Evolutionary conservation across 2,113 vertebrate species (phyloP).

Genomic region (Corythornis madagascariensis): DNA sequence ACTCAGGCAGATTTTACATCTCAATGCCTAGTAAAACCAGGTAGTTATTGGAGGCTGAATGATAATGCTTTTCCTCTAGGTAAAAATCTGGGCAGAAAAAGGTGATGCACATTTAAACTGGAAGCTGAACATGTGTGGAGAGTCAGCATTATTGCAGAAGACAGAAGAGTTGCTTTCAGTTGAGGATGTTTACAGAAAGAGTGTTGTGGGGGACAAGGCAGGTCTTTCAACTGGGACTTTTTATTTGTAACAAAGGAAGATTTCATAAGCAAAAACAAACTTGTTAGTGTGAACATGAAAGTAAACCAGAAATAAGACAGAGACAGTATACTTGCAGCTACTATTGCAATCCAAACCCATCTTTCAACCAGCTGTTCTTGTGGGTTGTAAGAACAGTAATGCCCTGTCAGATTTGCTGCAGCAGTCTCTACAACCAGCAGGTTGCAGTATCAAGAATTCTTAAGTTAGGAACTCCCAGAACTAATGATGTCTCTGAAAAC

Average conservation of each 20-base stretch:
- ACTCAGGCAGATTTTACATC: not conserved
- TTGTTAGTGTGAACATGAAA: not conserved
- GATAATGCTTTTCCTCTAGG: not conserved
- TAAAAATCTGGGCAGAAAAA: not conserved
- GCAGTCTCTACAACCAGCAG: not conserved
- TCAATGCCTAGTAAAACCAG: not conserved
- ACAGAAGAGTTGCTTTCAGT: not conserved
- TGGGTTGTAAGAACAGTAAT: not conserved
- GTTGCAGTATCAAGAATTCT: not conserved
- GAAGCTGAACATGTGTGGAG: not conserved
- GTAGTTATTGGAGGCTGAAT: not conserved
- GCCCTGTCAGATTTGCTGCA: not conserved
- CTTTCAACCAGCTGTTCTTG: not conserved
- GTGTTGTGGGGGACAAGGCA: not conserved
- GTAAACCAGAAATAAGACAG: not conserved
- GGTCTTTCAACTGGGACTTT: not conserved
- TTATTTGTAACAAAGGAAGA: not conserved
- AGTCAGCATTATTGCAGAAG: not conserved
- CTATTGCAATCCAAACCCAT: not conserved
- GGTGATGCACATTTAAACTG: not conserved
- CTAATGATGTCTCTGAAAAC: not conserved
- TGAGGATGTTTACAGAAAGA: not conserved
- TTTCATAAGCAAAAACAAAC: constrained; percentile 7
- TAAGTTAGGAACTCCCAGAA: not conserved
- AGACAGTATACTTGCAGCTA: not conserved